Conservation (phyloP, 1,140 invertebrate species). For the Riptortus pedestris region DNA sequence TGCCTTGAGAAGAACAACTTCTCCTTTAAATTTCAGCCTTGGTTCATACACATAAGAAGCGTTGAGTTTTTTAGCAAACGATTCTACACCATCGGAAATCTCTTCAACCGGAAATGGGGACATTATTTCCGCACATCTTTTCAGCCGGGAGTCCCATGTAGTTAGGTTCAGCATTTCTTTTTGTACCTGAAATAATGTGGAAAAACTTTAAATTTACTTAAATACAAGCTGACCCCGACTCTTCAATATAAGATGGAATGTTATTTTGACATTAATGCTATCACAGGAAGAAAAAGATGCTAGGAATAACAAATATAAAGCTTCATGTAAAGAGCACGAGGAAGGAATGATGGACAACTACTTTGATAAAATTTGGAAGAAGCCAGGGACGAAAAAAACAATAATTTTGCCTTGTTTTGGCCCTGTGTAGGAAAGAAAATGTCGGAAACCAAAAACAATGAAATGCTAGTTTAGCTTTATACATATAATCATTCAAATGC, state of each 20-base stretch:
- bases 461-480: too few relatives aligned
- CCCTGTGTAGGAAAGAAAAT: too few relatives aligned
- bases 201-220: neutral
- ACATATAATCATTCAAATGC: too few relatives aligned
- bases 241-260: neutral
- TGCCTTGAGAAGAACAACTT: constrained; percentile 67
- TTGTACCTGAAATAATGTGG: constrained; percentile 41
- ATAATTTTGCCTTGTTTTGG: too few relatives aligned
- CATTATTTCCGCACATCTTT: constrained; percentile 46
- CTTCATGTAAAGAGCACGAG: too few relatives aligned
- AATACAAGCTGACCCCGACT: neutral
- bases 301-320: neutral
- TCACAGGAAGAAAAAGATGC: neutral
- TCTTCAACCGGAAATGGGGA: constrained; percentile 37
- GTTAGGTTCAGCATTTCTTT: constrained; percentile 46
- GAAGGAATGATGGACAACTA: too few relatives aligned
- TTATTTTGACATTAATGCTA: too few relatives aligned
- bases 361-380: too few relatives aligned
- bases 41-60: constrained; percentile 62
- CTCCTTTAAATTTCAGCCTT: constrained; percentile 49
- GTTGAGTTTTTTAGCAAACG: constrained; percentile 66
- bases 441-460: too few relatives aligned
- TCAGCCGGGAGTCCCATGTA: constrained; percentile 38
- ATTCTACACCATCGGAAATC: neutral
- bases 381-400: too few relatives aligned